These are phyloP conservation scores for Parotia lawesii DNA, from an alignment of 2,113 vertebrate species.

Conservation along the genomic window DNA sequence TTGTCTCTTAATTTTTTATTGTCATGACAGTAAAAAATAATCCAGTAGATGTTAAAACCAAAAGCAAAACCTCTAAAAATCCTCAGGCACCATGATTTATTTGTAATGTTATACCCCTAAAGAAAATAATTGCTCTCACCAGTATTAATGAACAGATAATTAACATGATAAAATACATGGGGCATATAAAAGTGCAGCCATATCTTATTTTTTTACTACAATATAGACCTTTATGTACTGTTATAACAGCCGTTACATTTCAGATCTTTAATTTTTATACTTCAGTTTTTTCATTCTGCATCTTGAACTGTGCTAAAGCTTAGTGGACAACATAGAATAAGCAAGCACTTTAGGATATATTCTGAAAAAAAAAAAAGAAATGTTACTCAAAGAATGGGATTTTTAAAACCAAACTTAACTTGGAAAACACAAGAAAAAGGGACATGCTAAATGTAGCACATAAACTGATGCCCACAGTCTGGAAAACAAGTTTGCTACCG, in stretches of 20 bases:
- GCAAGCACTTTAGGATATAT: background rate
- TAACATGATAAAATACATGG: slow-evolving; percentile 8
- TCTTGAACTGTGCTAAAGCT: background rate
- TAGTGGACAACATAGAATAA: background rate
- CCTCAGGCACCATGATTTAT: background rate
- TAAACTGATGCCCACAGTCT: slow-evolving; percentile 54
- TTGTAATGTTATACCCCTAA: background rate
- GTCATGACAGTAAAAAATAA: background rate
- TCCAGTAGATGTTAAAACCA: background rate
- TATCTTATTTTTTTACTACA: slow-evolving; percentile 30
- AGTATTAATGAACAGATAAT: slow-evolving; percentile 27
- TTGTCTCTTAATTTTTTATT: background rate
- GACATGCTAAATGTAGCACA: background rate
- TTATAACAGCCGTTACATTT: background rate
- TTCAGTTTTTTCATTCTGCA: background rate
- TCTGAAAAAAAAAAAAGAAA: background rate
- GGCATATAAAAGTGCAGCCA: background rate
- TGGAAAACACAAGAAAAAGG: slow-evolving; percentile 35
- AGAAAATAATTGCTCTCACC: slow-evolving; percentile 33
- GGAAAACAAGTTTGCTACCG: slow-evolving; percentile 67
- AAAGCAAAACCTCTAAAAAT: background rate
- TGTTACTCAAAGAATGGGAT: background rate
- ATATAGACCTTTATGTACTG: background rate
- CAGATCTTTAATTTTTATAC: background rate
- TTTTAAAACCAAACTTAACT: background rate